phyloP scores from a whole-genome alignment of 1,140 invertebrate genomes.

The Zaprionus ghesquierei region DNA sequence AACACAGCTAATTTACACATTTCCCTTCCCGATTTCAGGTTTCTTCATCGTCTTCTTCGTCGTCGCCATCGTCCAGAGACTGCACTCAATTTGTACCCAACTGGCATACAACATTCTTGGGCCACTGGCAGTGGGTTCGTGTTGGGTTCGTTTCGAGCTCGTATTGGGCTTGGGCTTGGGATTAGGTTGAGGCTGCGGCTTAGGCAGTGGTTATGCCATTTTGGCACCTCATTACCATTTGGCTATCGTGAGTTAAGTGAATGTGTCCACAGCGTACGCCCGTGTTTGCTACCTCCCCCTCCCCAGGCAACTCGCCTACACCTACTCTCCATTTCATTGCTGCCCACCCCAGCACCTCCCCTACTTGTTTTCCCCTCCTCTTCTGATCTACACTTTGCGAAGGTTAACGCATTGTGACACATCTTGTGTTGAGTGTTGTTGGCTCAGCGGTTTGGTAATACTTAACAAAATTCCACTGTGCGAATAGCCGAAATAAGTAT shows the following conservation, averaged over 20 bases:
- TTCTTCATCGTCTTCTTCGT: constrained; percentile 5
- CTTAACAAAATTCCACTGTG: constrained; percentile 13
- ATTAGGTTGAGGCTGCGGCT: not conserved
- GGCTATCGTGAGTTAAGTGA: constrained; percentile 36
- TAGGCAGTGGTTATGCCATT: constrained; percentile 4
- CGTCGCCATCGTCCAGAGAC: not conserved
- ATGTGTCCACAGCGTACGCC: constrained; percentile 22
- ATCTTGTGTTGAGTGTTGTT: constrained; percentile 7
- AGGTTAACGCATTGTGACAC: constrained; percentile 20
- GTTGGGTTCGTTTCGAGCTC: not conserved
- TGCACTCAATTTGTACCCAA: constrained; percentile 58
- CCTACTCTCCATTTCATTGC: constrained; percentile 38
- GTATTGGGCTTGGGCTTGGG: not conserved
- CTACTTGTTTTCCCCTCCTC: not conserved
- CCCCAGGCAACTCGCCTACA: not conserved
- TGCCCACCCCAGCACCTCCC: not conserved
- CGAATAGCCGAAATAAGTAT: not conserved
- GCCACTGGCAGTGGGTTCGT: not conserved
- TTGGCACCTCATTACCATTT: constrained; percentile 43
- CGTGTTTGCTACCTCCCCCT: not conserved
- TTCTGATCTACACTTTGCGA: not conserved
- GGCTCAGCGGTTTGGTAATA: constrained; percentile 11
- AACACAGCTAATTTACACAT: constrained; percentile 73
- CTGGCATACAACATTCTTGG: constrained; percentile 48
- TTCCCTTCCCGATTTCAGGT: constrained; percentile 10